Base-by-base conservation (phyloP, 1,140 invertebrate genomes). In the Solenopsis fugax region DNA sequence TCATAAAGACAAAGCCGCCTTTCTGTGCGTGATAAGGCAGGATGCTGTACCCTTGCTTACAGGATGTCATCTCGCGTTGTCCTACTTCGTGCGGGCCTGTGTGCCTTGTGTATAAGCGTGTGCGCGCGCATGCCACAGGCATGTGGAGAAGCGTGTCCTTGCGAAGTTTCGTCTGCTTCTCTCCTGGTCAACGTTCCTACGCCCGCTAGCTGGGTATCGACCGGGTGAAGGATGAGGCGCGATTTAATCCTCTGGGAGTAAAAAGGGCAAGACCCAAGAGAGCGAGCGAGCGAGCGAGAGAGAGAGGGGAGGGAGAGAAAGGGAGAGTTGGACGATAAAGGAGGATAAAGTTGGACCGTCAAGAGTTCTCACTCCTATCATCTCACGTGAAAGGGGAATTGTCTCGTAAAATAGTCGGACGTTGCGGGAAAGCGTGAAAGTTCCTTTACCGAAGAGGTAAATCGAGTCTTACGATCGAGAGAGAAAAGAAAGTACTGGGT, bases 131-230 rank as follows among this genome's bases (percentile, higher is more conserved):
- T 16, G 48, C 50, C 58, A 45, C 34, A 86, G 52, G 62, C 52
- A 69, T 71, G 71, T 87, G 76, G 84, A 88, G 76, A 48, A 82
- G 80, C 71, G 86, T 89, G 88, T 92, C 87, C 77, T 92, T 86
- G 86, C 56, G 18, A 89, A 92, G 89, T 89, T 91, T 91, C 71
- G 72, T 69, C 65, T 85, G 45, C 71, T 71, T 81, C 77, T 81
- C 77, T 85, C 56, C 88, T 91, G 90, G 90, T 91, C 88, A 91
- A 91, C 89, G 91, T 89, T 91, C 84, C 90, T 91, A 87, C 86
- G 76, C 77, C 86, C 50, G 91, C 88, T 89, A 88, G 88, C 88
- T 60, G 90, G 82, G 84, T 92, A 92, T 92, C 90, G 92, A 92
- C 87, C 90, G 78, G 65, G 7, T 48, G 29, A 37, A 85, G 88